These are phyloP conservation scores for Cryptoprocta ferox DNA, from an alignment of 2,797 vertebrate genomes.

Conservation along the genomic window DNA sequence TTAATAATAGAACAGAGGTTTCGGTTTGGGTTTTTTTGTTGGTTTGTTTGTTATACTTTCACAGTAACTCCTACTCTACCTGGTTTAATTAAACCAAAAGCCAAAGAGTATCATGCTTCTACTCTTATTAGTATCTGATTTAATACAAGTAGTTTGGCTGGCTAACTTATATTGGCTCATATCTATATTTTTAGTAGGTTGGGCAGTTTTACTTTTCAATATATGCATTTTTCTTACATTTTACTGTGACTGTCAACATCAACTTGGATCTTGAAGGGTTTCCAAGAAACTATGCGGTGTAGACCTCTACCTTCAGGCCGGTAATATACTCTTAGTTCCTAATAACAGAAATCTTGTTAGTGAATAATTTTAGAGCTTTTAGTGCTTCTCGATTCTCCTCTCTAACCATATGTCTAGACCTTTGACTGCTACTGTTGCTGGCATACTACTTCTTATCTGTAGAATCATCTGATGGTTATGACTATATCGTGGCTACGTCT, in stretches of 20 bases:
- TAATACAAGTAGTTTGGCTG: neutral
- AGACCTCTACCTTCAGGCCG: neutral
- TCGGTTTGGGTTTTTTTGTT: neutral
- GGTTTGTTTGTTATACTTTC: neutral
- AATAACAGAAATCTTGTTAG: neutral
- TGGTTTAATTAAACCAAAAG: neutral
- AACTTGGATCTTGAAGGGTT: neutral
- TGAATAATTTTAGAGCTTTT: neutral
- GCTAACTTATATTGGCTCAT: neutral
- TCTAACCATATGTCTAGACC: neutral
- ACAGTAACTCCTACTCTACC: neutral
- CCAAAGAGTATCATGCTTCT: neutral
- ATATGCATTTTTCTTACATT: neutral
- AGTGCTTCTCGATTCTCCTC: neutral
- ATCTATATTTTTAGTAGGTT: neutral
- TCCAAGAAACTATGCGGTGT: neutral
- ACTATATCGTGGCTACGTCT: neutral
- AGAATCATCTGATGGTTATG: neutral
- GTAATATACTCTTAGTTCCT: neutral
- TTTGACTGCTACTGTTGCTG: neutral
- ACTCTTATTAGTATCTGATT: neutral
- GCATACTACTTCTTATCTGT: accelerated
- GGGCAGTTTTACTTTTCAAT: neutral
- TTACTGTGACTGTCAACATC: neutral
- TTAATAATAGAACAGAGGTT: neutral